phyloP scores from a whole-genome alignment of 2,797 vertebrate genomes.

The Microctenopoma steveboyesi region DNA sequence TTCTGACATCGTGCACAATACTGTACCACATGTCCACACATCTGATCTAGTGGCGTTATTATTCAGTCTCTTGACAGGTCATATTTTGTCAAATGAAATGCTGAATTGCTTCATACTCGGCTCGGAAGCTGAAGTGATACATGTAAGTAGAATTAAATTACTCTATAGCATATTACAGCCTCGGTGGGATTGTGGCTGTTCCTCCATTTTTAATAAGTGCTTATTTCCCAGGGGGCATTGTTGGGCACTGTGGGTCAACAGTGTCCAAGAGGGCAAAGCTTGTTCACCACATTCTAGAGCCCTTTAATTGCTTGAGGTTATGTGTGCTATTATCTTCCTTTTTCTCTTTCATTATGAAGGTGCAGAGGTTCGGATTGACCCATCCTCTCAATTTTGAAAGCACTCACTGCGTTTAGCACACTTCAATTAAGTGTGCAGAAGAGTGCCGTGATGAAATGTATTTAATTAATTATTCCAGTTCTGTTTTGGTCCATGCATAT shows the following conservation, averaged over 20 bases:
- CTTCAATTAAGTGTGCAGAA: constrained; percentile 81
- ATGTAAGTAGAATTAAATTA: constrained; percentile 86
- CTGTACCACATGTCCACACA: constrained; percentile 66
- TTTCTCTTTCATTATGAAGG: constrained; percentile 85
- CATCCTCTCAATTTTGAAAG: constrained; percentile 84
- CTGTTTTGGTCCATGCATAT: constrained; percentile 71
- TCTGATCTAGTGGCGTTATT: constrained; percentile 77
- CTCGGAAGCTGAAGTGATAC: constrained; percentile 80
- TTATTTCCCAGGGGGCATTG: constrained; percentile 83
- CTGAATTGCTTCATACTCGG: constrained; percentile 80
- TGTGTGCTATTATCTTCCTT: constrained; percentile 85
- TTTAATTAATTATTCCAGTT: constrained; percentile 80
- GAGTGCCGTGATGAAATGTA: constrained; percentile 79
- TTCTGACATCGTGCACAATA: constrained; percentile 50
- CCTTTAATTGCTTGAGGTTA: constrained; percentile 85
- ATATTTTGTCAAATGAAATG: constrained; percentile 85
- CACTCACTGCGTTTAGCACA: constrained; percentile 75
- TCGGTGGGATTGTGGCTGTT: constrained; percentile 81
- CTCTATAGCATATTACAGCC: constrained; percentile 84
- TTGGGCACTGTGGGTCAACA: constrained; percentile 84
- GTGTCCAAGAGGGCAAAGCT: constrained; percentile 85
- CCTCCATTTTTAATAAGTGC: constrained; percentile 85
- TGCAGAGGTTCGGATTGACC: constrained; percentile 82
- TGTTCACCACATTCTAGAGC: constrained; percentile 84
- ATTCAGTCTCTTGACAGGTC: constrained; percentile 83